Conservation (phyloP, 2,888 invertebrate genomes). For the Stegophylla sp. region DNA sequence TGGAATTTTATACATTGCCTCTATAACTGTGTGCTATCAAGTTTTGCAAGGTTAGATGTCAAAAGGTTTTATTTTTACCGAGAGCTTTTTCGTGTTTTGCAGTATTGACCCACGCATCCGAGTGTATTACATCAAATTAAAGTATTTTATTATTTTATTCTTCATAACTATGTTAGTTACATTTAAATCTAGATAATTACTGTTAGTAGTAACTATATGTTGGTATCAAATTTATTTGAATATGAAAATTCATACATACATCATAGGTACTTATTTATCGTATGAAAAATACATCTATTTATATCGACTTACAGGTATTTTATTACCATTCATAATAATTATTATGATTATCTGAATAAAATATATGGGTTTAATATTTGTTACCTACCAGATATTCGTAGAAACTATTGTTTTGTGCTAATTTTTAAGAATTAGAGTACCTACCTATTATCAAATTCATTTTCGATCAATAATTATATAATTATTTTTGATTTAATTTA, state of each 20-base stretch:
- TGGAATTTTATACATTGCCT: background rate
- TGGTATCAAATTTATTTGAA: too few relatives aligned
- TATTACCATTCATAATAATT: background rate
- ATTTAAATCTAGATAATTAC: too few relatives aligned
- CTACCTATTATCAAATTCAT: slow-evolving; percentile 11
- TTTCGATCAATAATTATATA: slow-evolving; percentile 13
- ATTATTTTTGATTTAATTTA: slow-evolving; percentile 29
- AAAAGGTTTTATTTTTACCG: background rate
- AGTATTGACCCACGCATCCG: background rate
- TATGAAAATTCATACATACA: too few relatives aligned
- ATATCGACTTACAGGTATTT: background rate
- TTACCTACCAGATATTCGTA: too few relatives aligned
- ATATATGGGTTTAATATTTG: too few relatives aligned
- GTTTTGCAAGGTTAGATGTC: slow-evolving; percentile 32
- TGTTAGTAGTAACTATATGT: too few relatives aligned
- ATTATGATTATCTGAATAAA: too few relatives aligned
- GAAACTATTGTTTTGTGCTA: slow-evolving; percentile 17
- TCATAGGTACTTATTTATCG: too few relatives aligned
- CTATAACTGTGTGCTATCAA: slow-evolving; percentile 28
- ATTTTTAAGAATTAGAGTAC: background rate
- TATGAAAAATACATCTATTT: background rate
- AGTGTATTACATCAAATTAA: too few relatives aligned
- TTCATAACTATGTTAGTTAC: too few relatives aligned
- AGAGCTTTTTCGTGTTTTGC: background rate
- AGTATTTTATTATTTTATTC: background rate